These are phyloP conservation scores for Malurus leucopterus DNA, from an alignment of 2,797 vertebrate genomes.

Conservation along the genomic window DNA sequence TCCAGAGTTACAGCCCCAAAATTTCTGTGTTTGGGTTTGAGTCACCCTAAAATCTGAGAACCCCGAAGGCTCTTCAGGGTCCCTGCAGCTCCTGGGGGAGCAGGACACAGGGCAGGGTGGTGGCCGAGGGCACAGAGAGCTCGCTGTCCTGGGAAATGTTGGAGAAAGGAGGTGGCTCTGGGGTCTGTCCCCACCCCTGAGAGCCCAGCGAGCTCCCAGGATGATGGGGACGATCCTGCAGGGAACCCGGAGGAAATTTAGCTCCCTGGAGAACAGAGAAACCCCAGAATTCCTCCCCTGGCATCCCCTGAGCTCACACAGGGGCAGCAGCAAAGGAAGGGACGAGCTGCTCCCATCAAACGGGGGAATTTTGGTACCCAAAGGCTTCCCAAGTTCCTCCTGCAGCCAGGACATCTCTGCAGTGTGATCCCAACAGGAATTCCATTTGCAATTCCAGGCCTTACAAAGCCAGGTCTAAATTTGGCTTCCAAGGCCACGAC, in stretches of 20 bases:
- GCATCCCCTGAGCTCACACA: background rate
- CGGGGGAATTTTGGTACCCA: too few species aligned
- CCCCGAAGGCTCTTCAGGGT: background rate
- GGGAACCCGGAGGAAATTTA: background rate
- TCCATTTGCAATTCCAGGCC: too few species aligned
- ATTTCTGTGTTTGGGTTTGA: background rate
- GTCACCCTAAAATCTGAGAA: background rate
- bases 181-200: background rate
- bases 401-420: too few species aligned
- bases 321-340: background rate
- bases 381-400: too few species aligned
- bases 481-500: too few species aligned
- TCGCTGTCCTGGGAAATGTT: fast-evolving
- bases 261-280: background rate
- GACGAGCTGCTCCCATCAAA: background rate
- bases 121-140: background rate
- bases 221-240: background rate
- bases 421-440: too few species aligned
- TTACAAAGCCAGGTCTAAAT: too few species aligned
- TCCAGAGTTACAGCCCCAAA: background rate
- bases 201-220: background rate
- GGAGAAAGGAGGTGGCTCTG: background rate
- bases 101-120: background rate
- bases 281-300: background rate
- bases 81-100: background rate